Conservation (phyloP, 2,113 vertebrate species). For the Parotia lawesii region DNA sequence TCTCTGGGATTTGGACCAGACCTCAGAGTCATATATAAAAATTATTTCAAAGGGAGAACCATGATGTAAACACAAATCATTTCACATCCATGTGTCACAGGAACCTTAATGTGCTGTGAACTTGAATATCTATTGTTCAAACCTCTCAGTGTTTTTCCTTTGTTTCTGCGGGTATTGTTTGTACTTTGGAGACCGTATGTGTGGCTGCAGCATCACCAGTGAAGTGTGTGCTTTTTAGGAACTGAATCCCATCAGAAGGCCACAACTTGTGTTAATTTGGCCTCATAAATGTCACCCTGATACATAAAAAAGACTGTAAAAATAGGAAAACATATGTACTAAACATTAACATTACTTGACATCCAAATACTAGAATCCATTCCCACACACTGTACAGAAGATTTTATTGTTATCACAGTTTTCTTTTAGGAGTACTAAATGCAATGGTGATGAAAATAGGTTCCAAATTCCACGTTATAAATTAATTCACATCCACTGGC, state of each 20-base stretch:
- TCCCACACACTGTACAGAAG: background rate
- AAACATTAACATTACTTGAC: background rate
- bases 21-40: background rate
- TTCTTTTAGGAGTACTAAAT: background rate
- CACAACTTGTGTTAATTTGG: background rate
- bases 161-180: slow-evolving; percentile 9
- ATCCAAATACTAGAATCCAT: background rate
- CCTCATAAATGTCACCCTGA: background rate
- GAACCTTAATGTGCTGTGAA: background rate
- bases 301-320: background rate
- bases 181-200: background rate
- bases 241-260: background rate
- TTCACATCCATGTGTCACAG: background rate
- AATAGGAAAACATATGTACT: background rate
- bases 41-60: background rate
- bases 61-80: background rate
- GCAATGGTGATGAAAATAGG: background rate
- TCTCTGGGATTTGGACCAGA: background rate
- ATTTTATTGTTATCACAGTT: background rate
- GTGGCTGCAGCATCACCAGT: background rate
- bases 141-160: background rate
- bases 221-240: background rate
- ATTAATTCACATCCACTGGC: background rate
- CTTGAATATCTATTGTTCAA: slow-evolving; percentile 28
- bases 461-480: background rate